phyloP scores from a whole-genome alignment of 1,140 invertebrate species.

The Ctenoplectra terminalis region DNA sequence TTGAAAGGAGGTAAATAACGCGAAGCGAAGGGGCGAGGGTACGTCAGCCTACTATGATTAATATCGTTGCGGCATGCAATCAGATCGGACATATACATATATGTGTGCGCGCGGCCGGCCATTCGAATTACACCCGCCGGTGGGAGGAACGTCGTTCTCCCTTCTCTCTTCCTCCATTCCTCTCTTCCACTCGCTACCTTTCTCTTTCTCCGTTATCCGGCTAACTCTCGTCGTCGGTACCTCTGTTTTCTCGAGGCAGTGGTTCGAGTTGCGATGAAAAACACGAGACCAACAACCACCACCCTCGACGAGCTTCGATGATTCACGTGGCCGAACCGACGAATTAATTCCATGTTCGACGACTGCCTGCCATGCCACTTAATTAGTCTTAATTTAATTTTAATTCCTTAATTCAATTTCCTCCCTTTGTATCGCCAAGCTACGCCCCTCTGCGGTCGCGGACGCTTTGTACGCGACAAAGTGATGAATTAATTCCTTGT shows the following conservation, averaged over 20 bases:
- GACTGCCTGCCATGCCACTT: conserved; percentile 31
- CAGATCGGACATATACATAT: conserved; percentile 75
- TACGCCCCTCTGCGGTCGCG: conserved; percentile 3
- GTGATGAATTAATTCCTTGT: conserved; percentile 12
- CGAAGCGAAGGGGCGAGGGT: conserved; percentile 76
- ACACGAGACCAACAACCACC: background rate
- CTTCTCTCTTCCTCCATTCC: conserved; percentile 1
- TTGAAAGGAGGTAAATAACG: conserved; percentile 76
- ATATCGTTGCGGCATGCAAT: conserved; percentile 81
- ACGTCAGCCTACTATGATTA: conserved; percentile 79
- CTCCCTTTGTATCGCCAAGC: conserved; percentile 34
- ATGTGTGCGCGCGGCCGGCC: conserved; percentile 54
- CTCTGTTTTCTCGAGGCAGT: conserved; percentile 34
- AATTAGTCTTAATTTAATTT: conserved; percentile 67
- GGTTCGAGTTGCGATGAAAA: conserved; percentile 16
- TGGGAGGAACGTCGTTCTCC: conserved; percentile 43
- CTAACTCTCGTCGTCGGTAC: background rate
- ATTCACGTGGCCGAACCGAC: conserved; percentile 49
- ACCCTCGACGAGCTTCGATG: conserved; percentile 15
- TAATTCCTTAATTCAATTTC: conserved; percentile 52
- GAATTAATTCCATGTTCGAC: conserved; percentile 66
- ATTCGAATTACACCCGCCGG: conserved; percentile 62
- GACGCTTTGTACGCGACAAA: conserved; percentile 11
- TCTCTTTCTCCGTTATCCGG: background rate
- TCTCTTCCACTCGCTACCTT: background rate